Conservation (phyloP, 2,888 invertebrate species). For the Sthenelais limicola region DNA sequence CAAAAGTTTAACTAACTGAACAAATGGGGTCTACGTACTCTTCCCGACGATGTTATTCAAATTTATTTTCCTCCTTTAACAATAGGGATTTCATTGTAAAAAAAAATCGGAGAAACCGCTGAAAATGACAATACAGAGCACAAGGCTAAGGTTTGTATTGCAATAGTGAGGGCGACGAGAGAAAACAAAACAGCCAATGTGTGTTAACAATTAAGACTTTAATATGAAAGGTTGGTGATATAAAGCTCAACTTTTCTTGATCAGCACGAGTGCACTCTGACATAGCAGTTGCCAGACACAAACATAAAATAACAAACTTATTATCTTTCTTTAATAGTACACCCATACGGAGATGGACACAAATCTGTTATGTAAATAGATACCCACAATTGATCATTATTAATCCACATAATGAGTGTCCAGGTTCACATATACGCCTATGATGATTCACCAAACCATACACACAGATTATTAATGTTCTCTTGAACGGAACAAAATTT, state of each 20-base stretch:
- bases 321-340: constrained; percentile 11
- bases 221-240: constrained; percentile 43
- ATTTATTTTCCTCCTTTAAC: no score
- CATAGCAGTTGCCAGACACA: constrained; percentile 17
- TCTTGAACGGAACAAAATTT: constrained; percentile 32
- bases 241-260: constrained; percentile 39
- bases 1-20: no score
- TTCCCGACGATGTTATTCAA: no score
- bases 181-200: no score
- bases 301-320: constrained; percentile 24
- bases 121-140: no score
- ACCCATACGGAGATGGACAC: neutral
- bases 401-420: constrained; percentile 23
- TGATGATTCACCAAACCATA: constrained; percentile 25
- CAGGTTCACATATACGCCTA: constrained; percentile 34
- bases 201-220: constrained; percentile 44
- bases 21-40: no score
- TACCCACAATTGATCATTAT: constrained; percentile 29
- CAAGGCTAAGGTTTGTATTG: no score
- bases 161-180: no score
- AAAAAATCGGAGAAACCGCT: no score
- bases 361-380: constrained; percentile 17
- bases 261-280: constrained; percentile 39
- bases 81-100: no score
- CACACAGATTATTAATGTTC: constrained; percentile 24